phyloP scores from a whole-genome alignment of 2,888 invertebrate species.

The Meloe dianella region DNA sequence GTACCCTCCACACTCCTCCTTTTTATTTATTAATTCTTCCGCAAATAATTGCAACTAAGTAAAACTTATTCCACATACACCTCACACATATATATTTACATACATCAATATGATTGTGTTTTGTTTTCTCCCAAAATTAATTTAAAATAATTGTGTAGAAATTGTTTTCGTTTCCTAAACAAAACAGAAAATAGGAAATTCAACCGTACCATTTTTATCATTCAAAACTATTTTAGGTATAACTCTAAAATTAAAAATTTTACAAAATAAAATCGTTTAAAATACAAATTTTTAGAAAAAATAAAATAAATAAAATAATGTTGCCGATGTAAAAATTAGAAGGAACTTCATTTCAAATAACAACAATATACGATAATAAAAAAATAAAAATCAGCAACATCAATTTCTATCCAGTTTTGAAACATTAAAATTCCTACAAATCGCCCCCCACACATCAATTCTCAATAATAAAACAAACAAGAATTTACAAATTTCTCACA shows the following conservation, averaged over 20 bases:
- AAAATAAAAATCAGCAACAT: neutral
- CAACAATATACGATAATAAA: neutral
- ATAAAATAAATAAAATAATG: neutral
- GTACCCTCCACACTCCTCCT: neutral
- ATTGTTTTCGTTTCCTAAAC: conserved; percentile 5
- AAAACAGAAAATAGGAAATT: neutral
- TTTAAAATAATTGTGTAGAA: neutral
- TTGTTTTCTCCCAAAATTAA: too few relatives aligned
- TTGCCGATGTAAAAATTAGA: neutral
- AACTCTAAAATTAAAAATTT: conserved; percentile 2
- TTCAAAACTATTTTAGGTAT: neutral
- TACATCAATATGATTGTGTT: too few relatives aligned
- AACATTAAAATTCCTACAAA: neutral
- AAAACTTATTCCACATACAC: neutral
- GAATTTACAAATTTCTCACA: too few relatives aligned
- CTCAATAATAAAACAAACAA: neutral
- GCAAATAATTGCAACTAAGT: neutral
- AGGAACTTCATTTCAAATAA: conserved; percentile 5
- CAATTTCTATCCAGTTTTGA: too few relatives aligned
- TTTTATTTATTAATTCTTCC: too few relatives aligned
- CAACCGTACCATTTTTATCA: neutral
- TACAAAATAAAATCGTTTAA: neutral
- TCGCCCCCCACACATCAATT: too few relatives aligned
- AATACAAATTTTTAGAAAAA: neutral
- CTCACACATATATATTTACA: too few relatives aligned